Evolutionary conservation across 1,140 invertebrate genomes (phyloP).

Genomic region (Hylaeus anthracinus): DNA sequence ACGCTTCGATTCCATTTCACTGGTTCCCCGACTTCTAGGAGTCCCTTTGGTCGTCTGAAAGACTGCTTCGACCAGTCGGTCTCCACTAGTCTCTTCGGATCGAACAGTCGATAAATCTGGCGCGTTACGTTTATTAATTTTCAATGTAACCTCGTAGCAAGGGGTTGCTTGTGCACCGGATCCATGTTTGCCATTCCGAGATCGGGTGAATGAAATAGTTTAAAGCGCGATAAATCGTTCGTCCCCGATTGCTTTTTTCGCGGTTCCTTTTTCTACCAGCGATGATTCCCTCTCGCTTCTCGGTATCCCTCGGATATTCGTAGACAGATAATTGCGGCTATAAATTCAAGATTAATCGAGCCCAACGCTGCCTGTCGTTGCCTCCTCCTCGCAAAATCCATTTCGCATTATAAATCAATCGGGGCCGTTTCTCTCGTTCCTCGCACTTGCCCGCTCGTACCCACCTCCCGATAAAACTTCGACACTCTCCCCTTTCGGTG

Average conservation of each 20-base stretch:
- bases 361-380: conserved; percentile 66
- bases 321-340: conserved; percentile 73
- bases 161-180: neutral
- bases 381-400: conserved; percentile 70
- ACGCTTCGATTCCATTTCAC: conserved; percentile 3
- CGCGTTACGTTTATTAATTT: conserved; percentile 33
- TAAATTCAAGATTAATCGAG: conserved; percentile 75
- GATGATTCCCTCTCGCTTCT: conserved; percentile 16
- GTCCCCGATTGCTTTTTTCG: conserved; percentile 33
- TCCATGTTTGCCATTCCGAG: conserved; percentile 1
- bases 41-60: neutral
- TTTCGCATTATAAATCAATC: conserved; percentile 74
- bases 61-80: neutral
- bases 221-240: conserved; percentile 55
- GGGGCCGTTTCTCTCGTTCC: conserved; percentile 56
- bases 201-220: conserved; percentile 28
- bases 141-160: neutral
- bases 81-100: conserved; percentile 27
- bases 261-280: conserved; percentile 24
- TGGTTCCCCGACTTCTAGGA: neutral
- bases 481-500: conserved; percentile 45
- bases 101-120: conserved; percentile 9
- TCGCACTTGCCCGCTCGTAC: conserved; percentile 20
- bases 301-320: conserved; percentile 66
- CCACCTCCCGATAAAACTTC: conserved; percentile 69